phyloP scores from a whole-genome alignment of 2,888 invertebrate species.

The Latrodectus hesperus region DNA sequence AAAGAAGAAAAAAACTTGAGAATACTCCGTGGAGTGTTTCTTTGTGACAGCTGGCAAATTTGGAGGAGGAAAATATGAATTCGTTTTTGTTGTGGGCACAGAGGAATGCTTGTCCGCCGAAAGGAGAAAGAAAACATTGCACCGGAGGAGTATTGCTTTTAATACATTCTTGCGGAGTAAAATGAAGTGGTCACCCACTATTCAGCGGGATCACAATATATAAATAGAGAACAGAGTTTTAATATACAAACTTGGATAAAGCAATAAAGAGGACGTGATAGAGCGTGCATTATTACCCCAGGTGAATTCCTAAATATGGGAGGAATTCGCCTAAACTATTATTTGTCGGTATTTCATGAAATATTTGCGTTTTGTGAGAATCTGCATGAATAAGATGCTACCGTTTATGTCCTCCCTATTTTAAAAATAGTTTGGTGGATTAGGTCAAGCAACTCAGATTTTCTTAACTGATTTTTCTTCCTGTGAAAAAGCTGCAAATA shows the following conservation, averaged over 20 bases:
- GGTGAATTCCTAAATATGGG: background rate
- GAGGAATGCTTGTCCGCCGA: constrained; percentile 11
- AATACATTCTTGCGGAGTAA: constrained; percentile 13
- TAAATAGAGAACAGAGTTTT: constrained; percentile 1
- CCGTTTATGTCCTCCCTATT: no score
- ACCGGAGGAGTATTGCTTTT: constrained; percentile 25
- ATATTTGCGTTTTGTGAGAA: background rate
- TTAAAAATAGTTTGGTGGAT: no score
- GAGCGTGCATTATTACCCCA: background rate
- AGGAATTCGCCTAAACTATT: background rate
- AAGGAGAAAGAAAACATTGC: constrained; percentile 14
- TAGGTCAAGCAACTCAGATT: no score
- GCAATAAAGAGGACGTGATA: background rate
- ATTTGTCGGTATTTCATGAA: background rate
- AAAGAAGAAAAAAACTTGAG: constrained; percentile 24
- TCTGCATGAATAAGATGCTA: background rate
- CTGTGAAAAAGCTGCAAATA: no score
- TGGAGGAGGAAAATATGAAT: constrained; percentile 47
- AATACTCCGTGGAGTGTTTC: constrained; percentile 31
- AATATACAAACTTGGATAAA: background rate
- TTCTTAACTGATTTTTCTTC: no score
- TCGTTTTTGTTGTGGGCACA: constrained; percentile 26
- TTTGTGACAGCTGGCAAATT: constrained; percentile 66
- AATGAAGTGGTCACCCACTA: constrained; percentile 22
- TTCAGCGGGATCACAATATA: background rate